Evolutionary conservation across 2,888 invertebrate species (phyloP), one percentile per base, ranked within the genome.

Genomic region (Silvanus unidentatus): DNA sequence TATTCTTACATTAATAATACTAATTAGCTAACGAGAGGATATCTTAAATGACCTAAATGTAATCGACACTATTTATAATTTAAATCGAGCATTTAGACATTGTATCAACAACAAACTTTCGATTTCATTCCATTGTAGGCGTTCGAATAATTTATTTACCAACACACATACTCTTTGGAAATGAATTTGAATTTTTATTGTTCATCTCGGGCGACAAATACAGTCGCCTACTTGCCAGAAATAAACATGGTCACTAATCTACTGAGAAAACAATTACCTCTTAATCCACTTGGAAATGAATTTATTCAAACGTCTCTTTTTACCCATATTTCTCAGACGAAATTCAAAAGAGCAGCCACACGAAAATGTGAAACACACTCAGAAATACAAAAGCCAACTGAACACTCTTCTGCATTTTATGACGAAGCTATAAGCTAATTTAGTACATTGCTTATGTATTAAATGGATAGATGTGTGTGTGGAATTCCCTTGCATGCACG

Each of bases 201-300:
- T n/a, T n/a, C n/a, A n/a, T n/a, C n/a, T n/a, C n/a, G n/a, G n/a
- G n/a, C n/a, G n/a, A n/a, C 8, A 22, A 22, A 22, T 5, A 22
- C 8, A 22, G 22, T 30, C 40, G 13, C 40, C 29, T 40, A 14
- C 10, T 40, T 27, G 10, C 6, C 16, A 10, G 22, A n/a, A 39
- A 27, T 16, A 16, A 22, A 22, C 22, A 22, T 22, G 3, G 22
- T 22, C 8, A 22, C 3, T 22, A 5, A 8, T 22, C 22, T 22
- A 22, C 22, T 8, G 13, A 32, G 10, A 9, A 32, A 32, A 9
- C n/a, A 32, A n/a, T 4, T 57, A 72, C 71, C 72, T 72, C 57
- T 69, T 72, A 44, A 72, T 69, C 72, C 72, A 72, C 58, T 69
- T 69, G 15, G 63, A 65, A 45, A 72, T 70, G 42, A 72, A 64